Evolutionary conservation across 1,140 invertebrate genomes (phyloP), one percentile per base, ranked within the genome.

Genomic region (Antheraea mylitta): DNA sequence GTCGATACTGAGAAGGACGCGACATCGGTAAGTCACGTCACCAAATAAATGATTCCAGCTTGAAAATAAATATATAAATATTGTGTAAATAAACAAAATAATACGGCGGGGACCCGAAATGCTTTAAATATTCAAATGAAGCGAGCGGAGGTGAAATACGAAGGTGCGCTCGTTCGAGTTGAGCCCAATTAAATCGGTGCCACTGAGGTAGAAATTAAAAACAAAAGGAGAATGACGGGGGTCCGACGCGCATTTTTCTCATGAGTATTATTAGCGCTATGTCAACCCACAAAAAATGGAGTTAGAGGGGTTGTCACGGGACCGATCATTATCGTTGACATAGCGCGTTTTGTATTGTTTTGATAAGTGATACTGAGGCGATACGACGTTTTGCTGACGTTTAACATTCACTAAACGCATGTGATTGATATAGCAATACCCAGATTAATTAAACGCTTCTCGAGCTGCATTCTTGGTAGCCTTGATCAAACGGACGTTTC

Each of bases 121-220:
- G 89, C 87, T 91, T 91, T 91, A 90, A 90, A 90, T 91, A 91
- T 91, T 91, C 88, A 91, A 91, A 91, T 91, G 88, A 91, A 91
- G 83, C 85, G 85, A 89, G 86, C 80, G 82, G 86, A 87, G 83
- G 88, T 91, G 85, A 91, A 90, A 90, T 91, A 91, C 89, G 88
- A 83, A 91, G 89, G 89, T 89, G 87, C 86, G 83, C 85, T 85
- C 82, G 87, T 74, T 83, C 87, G 89, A 89, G 82, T 86, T 87
- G 86, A 83, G 87, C 80, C 89, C 89, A 91, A 91, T 91, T 91
- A 90, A 91, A 91, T 90, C 87, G 89, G 84, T 91, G 89, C 89
- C 89, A 91, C 89, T 90, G 89, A 90, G 89, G 89, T 91, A 89
- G 89, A 90, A 91, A 91, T 90, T 90, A 91, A 91, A 91, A 90